A percentile compares a stretch with the other conserved stretches of the same genome.
These are phyloP conservation scores for Pangasius larnaudii DNA, from an alignment of 2,797 vertebrate genomes.

Conservation along the genomic window DNA sequence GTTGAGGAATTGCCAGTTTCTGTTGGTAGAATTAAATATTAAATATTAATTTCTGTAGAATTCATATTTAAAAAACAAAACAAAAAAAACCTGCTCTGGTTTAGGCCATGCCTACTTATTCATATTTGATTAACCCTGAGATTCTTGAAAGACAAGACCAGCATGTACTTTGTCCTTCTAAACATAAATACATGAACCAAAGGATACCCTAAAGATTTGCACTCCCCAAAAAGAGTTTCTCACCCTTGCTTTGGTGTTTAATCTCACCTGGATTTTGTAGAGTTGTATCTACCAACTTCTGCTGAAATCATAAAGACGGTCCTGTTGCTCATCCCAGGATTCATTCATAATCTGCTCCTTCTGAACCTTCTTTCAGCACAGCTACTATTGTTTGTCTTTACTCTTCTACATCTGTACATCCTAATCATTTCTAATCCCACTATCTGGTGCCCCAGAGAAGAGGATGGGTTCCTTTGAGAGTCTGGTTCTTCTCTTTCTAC, in stretches of 20 bases:
- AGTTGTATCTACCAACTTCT: background rate
- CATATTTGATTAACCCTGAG: background rate
- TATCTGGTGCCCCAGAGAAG: background rate
- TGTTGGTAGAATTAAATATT: background rate
- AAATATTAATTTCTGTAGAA: background rate
- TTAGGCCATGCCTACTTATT: background rate
- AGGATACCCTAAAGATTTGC: background rate
- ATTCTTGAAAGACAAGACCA: background rate
- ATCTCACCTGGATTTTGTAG: background rate
- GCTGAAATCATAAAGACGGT: background rate
- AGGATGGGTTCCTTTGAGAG: background rate
- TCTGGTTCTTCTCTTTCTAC: background rate
- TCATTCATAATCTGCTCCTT: background rate
- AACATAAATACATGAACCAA: background rate
- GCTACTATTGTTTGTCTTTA: background rate
- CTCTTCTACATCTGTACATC: background rate
- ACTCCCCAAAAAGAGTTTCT: background rate
- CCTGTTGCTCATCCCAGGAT: background rate
- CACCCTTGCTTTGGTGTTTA: background rate
- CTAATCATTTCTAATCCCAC: background rate
- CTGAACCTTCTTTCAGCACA: background rate
- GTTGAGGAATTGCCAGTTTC: background rate
- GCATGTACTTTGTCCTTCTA: background rate
- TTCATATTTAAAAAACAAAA: background rate
- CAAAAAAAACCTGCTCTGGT: fast-evolving